A percentile compares a stretch with the other conserved stretches of the same genome.
These are phyloP conservation scores for Tamias sibiricus DNA, from an alignment of 2,113 vertebrate species.

Conservation along the genomic window DNA sequence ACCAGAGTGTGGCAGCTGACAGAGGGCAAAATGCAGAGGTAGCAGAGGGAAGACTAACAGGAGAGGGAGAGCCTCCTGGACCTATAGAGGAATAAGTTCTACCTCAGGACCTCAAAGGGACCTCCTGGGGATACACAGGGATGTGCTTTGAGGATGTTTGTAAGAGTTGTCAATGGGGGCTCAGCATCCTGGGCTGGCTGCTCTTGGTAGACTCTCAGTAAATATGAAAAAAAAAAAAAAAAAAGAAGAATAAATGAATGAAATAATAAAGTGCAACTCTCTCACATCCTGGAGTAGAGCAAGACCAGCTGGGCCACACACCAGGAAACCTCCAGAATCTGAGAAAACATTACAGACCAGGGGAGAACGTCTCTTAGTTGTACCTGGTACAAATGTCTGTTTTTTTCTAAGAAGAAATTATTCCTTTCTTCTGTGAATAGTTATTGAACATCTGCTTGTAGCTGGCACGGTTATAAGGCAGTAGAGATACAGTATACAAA, in stretches of 20 bases:
- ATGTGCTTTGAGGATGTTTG: background rate
- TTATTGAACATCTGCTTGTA: background rate
- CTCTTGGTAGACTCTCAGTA: background rate
- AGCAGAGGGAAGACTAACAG: background rate
- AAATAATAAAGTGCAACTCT: background rate
- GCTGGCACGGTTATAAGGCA: background rate
- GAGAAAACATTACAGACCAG: background rate
- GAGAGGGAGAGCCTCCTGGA: background rate
- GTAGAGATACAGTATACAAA: background rate
- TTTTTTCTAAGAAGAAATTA: background rate
- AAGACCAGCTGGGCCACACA: background rate
- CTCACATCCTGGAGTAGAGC: background rate
- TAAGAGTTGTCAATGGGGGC: background rate
- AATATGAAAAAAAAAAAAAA: background rate
- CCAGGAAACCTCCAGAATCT: background rate
- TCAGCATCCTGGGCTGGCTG: background rate
- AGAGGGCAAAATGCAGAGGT: background rate
- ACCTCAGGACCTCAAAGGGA: too few relatives aligned
- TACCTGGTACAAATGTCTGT: background rate
- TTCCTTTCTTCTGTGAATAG: background rate
- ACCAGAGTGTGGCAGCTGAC: background rate
- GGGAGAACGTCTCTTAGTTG: background rate
- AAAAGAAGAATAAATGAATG: background rate
- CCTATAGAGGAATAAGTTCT: background rate
- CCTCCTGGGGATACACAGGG: background rate